A percentile compares a stretch with the other conserved stretches of the same genome.
phyloP scores from a whole-genome alignment of 2,797 vertebrate genomes.

The Tokudaia tokunoshimensis region DNA sequence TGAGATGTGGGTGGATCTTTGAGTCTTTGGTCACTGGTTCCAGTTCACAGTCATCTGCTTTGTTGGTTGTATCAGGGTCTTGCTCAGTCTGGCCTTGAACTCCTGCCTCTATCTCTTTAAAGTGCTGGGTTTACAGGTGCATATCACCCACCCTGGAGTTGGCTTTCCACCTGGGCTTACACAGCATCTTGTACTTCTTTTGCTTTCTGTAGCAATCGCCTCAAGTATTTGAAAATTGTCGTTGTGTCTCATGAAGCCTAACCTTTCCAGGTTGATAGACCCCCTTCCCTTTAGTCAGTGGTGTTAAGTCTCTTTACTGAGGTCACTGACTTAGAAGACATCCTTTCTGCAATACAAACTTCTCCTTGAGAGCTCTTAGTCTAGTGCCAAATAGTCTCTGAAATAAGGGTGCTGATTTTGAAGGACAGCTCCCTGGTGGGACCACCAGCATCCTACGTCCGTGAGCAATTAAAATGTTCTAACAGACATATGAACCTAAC shows the following conservation, averaged over 20 bases:
- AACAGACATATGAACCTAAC: background rate
- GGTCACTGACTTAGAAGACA: background rate
- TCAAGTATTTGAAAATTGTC: conserved; percentile 35
- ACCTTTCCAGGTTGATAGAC: background rate
- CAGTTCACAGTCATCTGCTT: background rate
- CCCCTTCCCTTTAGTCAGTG: background rate
- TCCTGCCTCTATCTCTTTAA: background rate
- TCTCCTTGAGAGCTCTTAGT: background rate
- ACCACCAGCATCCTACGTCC: background rate
- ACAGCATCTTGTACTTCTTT: background rate
- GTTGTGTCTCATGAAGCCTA: background rate
- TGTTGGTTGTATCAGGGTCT: background rate
- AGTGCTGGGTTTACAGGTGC: background rate
- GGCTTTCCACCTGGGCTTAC: background rate
- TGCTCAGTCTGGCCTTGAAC: background rate
- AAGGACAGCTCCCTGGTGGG: background rate
- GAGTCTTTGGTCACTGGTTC: background rate
- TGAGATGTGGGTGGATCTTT: background rate
- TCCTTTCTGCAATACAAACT: background rate
- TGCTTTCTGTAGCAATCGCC: background rate
- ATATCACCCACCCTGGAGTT: background rate
- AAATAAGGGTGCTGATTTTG: background rate
- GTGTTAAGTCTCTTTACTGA: background rate
- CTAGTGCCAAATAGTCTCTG: background rate
- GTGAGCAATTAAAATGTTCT: conserved; percentile 5